Conservation (phyloP, 2,113 vertebrate species). For the Carollia perspicillata region DNA sequence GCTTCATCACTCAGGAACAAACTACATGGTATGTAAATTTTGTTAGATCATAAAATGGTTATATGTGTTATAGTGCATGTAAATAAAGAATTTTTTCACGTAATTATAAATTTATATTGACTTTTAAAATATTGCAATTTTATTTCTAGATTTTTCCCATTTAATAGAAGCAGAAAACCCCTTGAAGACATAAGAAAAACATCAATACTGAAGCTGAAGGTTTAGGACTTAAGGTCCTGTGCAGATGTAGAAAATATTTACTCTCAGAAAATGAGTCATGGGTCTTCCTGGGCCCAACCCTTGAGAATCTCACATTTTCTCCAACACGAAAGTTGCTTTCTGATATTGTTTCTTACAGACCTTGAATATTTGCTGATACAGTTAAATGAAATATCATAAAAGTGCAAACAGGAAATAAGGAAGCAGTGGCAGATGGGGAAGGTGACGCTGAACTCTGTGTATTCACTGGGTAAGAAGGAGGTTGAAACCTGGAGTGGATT, state of each 20-base stretch:
- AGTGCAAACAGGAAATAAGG: neutral
- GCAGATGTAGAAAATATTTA: neutral
- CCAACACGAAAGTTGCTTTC: slow-evolving; percentile 31
- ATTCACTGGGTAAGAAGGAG: neutral
- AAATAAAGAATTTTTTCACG: slow-evolving; percentile 4
- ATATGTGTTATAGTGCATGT: neutral
- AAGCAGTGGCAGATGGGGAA: neutral
- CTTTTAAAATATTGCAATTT: neutral
- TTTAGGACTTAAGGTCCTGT: neutral
- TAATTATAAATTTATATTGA: neutral
- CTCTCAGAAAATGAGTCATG: neutral
- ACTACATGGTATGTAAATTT: neutral
- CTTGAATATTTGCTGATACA: slow-evolving; percentile 2
- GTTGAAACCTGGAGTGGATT: neutral
- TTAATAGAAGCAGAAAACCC: neutral
- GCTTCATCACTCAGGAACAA: neutral
- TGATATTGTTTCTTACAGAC: neutral
- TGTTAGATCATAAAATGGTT: neutral
- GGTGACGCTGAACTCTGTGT: neutral
- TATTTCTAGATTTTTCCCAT: neutral
- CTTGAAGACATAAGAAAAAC: neutral
- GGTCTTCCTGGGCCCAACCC: neutral
- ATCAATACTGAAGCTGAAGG: neutral
- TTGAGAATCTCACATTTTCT: neutral
- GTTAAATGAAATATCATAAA: slow-evolving; percentile 39